Evolutionary conservation across 1,140 invertebrate genomes (phyloP).

Genomic region (Meloidogyne chitwoodi): DNA sequence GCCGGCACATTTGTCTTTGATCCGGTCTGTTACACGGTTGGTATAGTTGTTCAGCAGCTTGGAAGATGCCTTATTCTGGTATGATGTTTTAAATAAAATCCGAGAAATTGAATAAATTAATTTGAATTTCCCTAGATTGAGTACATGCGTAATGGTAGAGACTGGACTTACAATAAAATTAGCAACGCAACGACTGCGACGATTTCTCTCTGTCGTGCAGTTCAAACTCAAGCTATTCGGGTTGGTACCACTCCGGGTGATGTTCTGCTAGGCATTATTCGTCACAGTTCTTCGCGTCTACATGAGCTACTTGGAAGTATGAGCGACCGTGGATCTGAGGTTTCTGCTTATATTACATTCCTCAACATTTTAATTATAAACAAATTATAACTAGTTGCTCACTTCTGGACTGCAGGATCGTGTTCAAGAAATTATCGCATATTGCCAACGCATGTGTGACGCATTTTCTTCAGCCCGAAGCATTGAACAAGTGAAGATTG

Average conservation of each 20-base stretch:
- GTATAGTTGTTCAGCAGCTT: slow-evolving; percentile 23
- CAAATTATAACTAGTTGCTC: not conserved
- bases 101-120: not conserved
- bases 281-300: slow-evolving; percentile 17
- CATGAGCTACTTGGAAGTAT: slow-evolving; percentile 15
- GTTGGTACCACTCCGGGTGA: slow-evolving; percentile 18
- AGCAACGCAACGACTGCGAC: slow-evolving; percentile 13
- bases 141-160: slow-evolving; percentile 21
- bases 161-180: slow-evolving; percentile 32
- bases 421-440: not conserved
- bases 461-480: not conserved
- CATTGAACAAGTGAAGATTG: slow-evolving; percentile 14
- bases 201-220: slow-evolving; percentile 18
- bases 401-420: slow-evolving; percentile 7
- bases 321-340: slow-evolving; percentile 9
- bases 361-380: too few species aligned
- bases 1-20: slow-evolving; percentile 29
- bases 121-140: slow-evolving; percentile 14
- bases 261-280: slow-evolving; percentile 24
- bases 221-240: slow-evolving; percentile 27
- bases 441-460: slow-evolving; percentile 1
- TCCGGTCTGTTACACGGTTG: slow-evolving; percentile 10
- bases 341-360: not conserved
- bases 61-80: slow-evolving; percentile 27
- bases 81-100: not conserved